Evolutionary conservation across 2,797 vertebrate genomes (phyloP).

Genomic region (Phrynocephalus guinanensis): DNA sequence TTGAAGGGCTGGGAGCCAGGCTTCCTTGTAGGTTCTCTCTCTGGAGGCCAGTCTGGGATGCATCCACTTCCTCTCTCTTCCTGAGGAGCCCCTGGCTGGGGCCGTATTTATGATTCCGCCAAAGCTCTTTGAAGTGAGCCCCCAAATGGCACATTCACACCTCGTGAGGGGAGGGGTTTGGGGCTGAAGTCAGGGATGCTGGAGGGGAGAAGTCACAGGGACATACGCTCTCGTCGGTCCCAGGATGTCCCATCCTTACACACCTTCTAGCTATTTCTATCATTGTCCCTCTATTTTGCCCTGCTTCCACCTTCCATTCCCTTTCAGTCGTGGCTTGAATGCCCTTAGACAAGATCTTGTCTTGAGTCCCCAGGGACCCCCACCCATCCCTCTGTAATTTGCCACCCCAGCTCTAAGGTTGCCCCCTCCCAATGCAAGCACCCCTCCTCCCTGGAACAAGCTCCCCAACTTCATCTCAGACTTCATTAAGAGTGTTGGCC

Average conservation of each 20-base stretch:
- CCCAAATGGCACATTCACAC: conserved; percentile 47
- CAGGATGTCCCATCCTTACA: conserved; percentile 33
- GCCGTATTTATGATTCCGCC: conserved; percentile 45
- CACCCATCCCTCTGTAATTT: neutral
- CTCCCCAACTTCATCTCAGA: conserved; percentile 28
- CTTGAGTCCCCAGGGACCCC: no score
- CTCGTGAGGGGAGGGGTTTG: conserved; percentile 35
- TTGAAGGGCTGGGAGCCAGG: neutral
- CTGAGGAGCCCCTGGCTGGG: conserved; percentile 34
- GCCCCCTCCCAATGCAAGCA: neutral
- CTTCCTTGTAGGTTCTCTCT: conserved; percentile 16
- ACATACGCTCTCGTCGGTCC: neutral
- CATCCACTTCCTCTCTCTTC: conserved; percentile 27
- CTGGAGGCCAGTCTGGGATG: conserved; percentile 32
- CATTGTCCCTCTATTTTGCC: conserved; percentile 30
- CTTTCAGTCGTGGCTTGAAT: neutral
- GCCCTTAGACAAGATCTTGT: neutral
- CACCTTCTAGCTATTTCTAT: conserved; percentile 40
- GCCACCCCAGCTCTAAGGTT: neutral
- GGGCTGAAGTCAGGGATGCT: conserved; percentile 21
- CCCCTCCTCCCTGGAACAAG: neutral
- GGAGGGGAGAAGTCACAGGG: neutral
- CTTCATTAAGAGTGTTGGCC: conserved; percentile 39
- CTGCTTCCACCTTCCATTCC: neutral
- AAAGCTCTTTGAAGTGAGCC: conserved; percentile 38